Base-by-base conservation (phyloP, 2,113 vertebrate species). In the Meleagris gallopavo region DNA sequence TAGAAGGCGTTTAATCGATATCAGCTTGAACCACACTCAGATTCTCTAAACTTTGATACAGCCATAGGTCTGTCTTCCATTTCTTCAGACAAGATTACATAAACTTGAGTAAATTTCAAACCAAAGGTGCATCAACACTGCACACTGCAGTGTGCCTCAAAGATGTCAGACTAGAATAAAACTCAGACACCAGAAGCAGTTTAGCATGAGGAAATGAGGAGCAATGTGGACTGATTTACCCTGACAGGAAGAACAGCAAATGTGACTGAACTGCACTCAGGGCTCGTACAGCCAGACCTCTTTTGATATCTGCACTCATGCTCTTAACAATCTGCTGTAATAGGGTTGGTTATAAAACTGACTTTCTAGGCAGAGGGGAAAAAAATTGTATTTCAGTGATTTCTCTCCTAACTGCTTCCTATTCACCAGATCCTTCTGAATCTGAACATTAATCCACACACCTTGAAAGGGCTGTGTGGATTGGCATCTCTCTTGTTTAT, bases 221-320 rank as follows among this genome's bases (percentile, higher is more conserved):
- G 71, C 36, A 32, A 11, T 13, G n/a, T n/a, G 40, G 66, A 87
- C 32, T 93, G n/a, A 94, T 80, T 29, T 74, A 73, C 30, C 41
- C 88, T 64, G 83, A 77, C 82, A 90, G 88, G 75, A 80, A 80
- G 77, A 69, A 67, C 79, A 89, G 84, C 38, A 66, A 87, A 85
- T 66, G 17, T 76, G 78, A 78, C 60, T 48, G 48, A 2, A 6
- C 71, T 70, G 67, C 72, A 76, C 75, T 73, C 45, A 2, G 40
- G n/a, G 30, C 43, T 54, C 30, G 9, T 65, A 58, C 43, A 89
- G 58, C 40, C 18, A 43, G 30, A 57, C 7, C 74, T 45, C 46
- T 89, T 43, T 30, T 32, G 62, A 34, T 83, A 32, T 32, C 62
- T 29, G 19, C 27, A 29, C 22, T 79, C 34, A 6, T 18, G 62